Conservation (phyloP, 30 jellyfish, hydroid and myxozoan genomes). For the Chrysaora quinquecirrha region DNA sequence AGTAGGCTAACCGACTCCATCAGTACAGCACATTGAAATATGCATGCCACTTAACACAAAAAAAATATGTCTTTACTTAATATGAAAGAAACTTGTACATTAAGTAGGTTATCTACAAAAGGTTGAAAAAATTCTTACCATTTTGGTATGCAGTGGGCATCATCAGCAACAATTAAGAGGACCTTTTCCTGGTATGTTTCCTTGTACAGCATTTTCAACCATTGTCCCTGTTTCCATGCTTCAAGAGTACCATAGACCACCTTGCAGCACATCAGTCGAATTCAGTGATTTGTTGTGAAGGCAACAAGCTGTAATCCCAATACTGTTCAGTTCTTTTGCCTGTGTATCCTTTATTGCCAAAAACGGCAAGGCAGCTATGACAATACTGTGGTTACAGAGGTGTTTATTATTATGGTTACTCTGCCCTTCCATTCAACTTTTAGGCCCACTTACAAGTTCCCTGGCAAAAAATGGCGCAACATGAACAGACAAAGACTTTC, state of each 20-base stretch:
- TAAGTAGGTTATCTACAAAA: too few relatives aligned
- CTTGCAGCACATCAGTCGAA: background rate
- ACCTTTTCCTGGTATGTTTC: conserved; percentile 17
- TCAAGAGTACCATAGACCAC: conserved; percentile 36
- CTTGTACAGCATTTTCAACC: conserved; percentile 25
- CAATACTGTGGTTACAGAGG: too few relatives aligned
- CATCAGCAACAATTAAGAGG: conserved; percentile 43
- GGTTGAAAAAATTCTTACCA: conserved; percentile 23
- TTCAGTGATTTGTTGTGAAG: background rate
- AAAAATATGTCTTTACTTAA: too few relatives aligned
- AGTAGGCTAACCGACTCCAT: too few relatives aligned
- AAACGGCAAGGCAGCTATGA: background rate
- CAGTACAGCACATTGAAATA: too few relatives aligned
- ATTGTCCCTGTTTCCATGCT: conserved; percentile 6
- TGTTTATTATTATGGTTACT: too few relatives aligned
- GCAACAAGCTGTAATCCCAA: conserved; percentile 1
- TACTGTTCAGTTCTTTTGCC: background rate
- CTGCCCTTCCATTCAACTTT: too few relatives aligned
- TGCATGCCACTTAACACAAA: too few relatives aligned
- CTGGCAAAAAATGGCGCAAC: conserved; percentile 13
- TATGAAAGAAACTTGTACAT: too few relatives aligned
- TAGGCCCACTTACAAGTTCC: too few relatives aligned
- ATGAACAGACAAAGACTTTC: conserved; percentile 11
- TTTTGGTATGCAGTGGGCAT: conserved; percentile 43
- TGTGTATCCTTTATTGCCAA: conserved; percentile 21